These are phyloP conservation scores for Rhincodon typus DNA, from an alignment of 2,797 vertebrate species.

Conservation along the genomic window DNA sequence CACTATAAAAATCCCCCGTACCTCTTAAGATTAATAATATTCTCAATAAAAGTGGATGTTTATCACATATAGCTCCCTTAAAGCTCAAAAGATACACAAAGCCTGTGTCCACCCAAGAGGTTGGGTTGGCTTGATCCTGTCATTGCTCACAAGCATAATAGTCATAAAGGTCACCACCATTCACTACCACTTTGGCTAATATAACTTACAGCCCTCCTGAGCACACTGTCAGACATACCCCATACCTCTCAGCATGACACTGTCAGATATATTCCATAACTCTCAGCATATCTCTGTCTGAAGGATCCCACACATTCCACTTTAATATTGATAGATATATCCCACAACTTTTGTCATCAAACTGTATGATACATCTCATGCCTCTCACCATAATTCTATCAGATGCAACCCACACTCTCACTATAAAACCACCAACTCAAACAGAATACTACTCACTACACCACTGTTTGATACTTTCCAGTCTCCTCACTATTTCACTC, in stretches of 20 bases:
- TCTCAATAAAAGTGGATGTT: too few relatives aligned
- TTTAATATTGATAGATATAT: background rate
- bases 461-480: background rate
- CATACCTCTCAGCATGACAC: background rate
- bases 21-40: background rate
- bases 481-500: background rate
- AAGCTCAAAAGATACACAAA: too few relatives aligned
- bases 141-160: background rate
- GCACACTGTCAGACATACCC: background rate
- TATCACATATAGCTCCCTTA: too few relatives aligned
- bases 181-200: background rate
- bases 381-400: background rate
- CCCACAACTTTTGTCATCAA: background rate
- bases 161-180: background rate
- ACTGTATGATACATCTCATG: background rate
- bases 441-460: background rate
- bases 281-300: background rate
- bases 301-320: background rate
- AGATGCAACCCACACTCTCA: background rate
- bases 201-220: background rate
- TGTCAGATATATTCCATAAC: background rate
- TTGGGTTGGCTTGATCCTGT: too few relatives aligned
- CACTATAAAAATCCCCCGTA: background rate
- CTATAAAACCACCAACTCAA: too few relatives aligned
- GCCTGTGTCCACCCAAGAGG: too few relatives aligned